Evolutionary conservation across 2,797 vertebrate species (phyloP).

Genomic region (Poeciliopsis paucimaculata): DNA sequence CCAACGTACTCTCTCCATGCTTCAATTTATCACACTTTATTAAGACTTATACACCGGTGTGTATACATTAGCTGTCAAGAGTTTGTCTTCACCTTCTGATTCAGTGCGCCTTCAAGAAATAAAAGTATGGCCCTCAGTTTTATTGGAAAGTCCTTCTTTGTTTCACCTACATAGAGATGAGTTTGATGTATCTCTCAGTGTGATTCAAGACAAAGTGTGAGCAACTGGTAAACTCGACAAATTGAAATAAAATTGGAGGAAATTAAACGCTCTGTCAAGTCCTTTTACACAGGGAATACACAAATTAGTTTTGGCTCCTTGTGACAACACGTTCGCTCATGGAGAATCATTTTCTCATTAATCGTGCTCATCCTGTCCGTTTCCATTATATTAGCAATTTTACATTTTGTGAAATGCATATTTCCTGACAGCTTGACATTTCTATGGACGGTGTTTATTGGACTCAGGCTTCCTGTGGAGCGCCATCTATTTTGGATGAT

Average conservation of each 20-base stretch:
- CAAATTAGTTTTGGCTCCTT: constrained; percentile 38
- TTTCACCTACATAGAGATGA: neutral
- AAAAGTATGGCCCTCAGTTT: neutral
- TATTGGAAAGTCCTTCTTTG: neutral
- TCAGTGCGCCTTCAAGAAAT: neutral
- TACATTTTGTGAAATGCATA: constrained; percentile 51
- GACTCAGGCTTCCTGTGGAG: constrained; percentile 33
- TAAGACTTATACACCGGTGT: neutral
- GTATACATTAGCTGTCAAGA: neutral
- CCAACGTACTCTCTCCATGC: neutral
- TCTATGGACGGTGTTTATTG: constrained; percentile 46
- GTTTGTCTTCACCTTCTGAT: neutral
- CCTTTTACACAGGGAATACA: constrained; percentile 16
- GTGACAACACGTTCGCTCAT: constrained; percentile 27
- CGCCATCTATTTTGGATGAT: constrained; percentile 60
- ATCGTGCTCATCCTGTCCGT: constrained; percentile 43
- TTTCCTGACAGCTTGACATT: constrained; percentile 56
- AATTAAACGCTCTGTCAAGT: constrained; percentile 43
- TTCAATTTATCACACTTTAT: neutral
- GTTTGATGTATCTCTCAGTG: neutral
- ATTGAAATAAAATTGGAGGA: constrained; percentile 13
- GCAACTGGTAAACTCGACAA: constrained; percentile 12
- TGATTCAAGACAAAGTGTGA: constrained; percentile 21
- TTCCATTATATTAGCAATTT: constrained; percentile 53
- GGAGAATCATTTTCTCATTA: constrained; percentile 59